A percentile compares a stretch with the other conserved stretches of the same genome.
phyloP scores from a whole-genome alignment of 2,888 invertebrate species.

The Lottia gigantea region DNA sequence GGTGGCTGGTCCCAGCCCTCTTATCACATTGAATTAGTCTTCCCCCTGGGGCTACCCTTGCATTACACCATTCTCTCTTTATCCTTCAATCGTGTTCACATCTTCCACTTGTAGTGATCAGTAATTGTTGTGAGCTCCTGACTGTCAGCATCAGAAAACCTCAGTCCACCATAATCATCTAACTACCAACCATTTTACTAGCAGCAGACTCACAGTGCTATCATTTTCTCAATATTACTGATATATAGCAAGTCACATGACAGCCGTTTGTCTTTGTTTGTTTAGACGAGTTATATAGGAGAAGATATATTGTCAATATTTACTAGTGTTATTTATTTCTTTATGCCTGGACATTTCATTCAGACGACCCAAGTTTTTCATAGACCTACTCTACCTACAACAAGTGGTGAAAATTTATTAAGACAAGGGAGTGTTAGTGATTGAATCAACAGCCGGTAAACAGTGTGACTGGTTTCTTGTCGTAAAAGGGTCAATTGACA shows the following conservation, averaged over 20 bases:
- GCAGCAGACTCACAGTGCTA: too few relatives aligned
- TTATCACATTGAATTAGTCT: constrained; percentile 7
- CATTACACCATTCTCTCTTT: not conserved
- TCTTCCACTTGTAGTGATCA: too few relatives aligned
- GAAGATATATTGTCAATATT: constrained; percentile 11
- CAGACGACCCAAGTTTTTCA: not conserved
- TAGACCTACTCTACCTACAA: too few relatives aligned
- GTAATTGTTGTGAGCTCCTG: too few relatives aligned
- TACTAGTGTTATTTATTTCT: constrained; percentile 2
- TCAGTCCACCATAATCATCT: too few relatives aligned
- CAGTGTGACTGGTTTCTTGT: constrained; percentile 5
- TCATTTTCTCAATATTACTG: too few relatives aligned
- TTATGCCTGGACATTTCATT: constrained; percentile 2
- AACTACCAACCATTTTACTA: too few relatives aligned
- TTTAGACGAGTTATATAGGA: constrained; percentile 8
- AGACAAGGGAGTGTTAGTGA: constrained; percentile 1
- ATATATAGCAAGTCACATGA: not conserved
- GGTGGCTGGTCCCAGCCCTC: constrained; percentile 5
- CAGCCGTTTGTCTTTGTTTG: constrained; percentile 7
- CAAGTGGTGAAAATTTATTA: not conserved
- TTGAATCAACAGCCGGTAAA: constrained; percentile 7
- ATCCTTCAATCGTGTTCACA: not conserved
- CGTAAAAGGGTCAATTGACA: constrained; percentile 8
- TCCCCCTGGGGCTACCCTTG: not conserved
- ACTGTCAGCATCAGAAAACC: too few relatives aligned